Percentiles rank a stretch among this genome's conserved stretches.
These are phyloP conservation scores for Tauraco hartlaubi DNA, from an alignment of 2,797 vertebrate genomes.

Conservation along the genomic window DNA sequence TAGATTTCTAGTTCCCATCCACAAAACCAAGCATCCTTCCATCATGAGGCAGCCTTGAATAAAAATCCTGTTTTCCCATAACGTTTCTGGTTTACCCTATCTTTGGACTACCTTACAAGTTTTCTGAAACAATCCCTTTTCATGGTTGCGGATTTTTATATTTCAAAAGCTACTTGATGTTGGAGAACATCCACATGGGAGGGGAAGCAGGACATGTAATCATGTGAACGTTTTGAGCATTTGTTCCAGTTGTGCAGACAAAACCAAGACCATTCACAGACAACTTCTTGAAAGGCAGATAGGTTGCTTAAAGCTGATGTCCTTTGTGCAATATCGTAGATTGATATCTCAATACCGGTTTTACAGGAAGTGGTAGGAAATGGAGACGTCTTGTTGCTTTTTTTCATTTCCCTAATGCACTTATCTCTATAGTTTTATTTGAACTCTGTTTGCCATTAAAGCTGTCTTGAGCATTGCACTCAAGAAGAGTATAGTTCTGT, in stretches of 20 bases:
- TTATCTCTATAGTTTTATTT: neutral
- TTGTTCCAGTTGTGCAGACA: conserved; percentile 3
- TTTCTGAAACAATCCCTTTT: neutral
- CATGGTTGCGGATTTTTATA: neutral
- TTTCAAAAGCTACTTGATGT: neutral
- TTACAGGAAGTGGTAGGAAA: conserved; percentile 37
- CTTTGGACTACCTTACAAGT: neutral
- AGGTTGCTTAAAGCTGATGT: neutral
- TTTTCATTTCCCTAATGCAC: neutral
- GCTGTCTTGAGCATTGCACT: neutral
- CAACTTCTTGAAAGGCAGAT: neutral
- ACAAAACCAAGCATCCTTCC: neutral
- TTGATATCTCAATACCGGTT: neutral
- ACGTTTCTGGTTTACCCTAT: neutral
- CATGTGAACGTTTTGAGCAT: neutral
- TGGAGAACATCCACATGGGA: neutral
- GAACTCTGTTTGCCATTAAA: conserved; percentile 29
- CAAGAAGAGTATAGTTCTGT: neutral
- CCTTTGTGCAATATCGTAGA: neutral
- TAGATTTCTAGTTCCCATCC: neutral
- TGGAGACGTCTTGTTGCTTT: neutral
- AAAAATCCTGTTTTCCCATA: neutral
- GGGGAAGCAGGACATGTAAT: neutral
- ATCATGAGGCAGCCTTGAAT: neutral
- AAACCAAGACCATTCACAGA: neutral